Conservation (phyloP, 2,113 vertebrate genomes). For the Malurus cyaneus region DNA sequence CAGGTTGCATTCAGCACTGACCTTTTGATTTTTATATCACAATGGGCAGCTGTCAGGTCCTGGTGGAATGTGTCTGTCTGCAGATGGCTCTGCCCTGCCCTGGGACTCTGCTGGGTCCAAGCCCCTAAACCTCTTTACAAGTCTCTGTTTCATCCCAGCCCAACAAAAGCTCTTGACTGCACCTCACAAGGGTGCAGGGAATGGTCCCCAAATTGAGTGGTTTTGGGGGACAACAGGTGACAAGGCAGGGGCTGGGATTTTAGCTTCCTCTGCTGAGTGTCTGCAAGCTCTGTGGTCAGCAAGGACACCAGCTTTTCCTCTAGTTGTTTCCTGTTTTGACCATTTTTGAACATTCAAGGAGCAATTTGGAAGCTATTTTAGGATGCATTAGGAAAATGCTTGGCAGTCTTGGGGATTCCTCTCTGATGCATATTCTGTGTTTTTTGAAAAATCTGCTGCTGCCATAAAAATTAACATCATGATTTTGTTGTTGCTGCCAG, state of each 20-base stretch:
- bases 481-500: neutral
- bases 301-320: neutral
- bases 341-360: neutral
- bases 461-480: accelerated
- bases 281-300: neutral
- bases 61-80: neutral
- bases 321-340: neutral
- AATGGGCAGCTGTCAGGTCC: accelerated
- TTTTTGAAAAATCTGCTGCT: neutral
- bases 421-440: neutral
- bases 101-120: accelerated
- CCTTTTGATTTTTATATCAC: neutral
- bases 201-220: accelerated
- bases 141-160: neutral
- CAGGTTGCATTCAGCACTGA: neutral
- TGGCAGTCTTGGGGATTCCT: neutral
- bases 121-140: accelerated
- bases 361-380: neutral
- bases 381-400: neutral
- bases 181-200: neutral
- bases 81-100: neutral
- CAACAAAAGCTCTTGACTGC: accelerated
- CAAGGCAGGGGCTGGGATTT: neutral
- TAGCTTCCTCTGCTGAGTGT: accelerated
- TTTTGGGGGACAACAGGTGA: neutral